Evolutionary conservation across 2,888 invertebrate genomes (phyloP).

Genomic region (Laspeyria flexula): DNA sequence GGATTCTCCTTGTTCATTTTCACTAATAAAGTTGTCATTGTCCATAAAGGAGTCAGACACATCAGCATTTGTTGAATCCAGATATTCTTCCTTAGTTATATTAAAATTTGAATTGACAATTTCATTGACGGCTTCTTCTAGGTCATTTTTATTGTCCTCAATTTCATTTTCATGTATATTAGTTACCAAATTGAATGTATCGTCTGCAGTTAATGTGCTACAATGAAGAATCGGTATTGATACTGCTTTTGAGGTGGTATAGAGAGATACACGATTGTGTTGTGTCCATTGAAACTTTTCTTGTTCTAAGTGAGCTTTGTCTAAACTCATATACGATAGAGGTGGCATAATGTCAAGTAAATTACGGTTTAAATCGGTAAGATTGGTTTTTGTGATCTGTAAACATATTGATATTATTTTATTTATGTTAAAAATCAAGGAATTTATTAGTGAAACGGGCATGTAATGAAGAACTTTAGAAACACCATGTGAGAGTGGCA

Average conservation of each 20-base stretch:
- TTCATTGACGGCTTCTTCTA: constrained; percentile 15
- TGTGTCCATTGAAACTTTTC: constrained; percentile 65
- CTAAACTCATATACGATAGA: constrained; percentile 58
- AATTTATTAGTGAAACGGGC: too few species aligned
- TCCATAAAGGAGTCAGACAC: constrained; percentile 31
- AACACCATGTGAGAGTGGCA: too few species aligned
- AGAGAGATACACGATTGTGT: constrained; percentile 46
- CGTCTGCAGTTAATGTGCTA: constrained; percentile 56
- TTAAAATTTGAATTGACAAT: constrained; percentile 1
- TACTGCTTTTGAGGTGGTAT: constrained; percentile 34
- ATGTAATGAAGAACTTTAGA: too few species aligned
- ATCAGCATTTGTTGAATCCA: constrained; percentile 10
- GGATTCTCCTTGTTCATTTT: constrained; percentile 31
- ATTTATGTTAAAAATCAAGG: too few species aligned
- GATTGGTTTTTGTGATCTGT: constrained; percentile 63
- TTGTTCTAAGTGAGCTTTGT: constrained; percentile 58
- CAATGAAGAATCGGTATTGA: constrained; percentile 58
- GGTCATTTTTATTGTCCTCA: constrained; percentile 34
- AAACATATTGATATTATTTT: constrained; percentile 23
- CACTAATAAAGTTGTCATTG: constrained; percentile 41
- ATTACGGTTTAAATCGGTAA: constrained; percentile 56
- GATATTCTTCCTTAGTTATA: constrained; percentile 1
- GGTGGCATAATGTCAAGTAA: constrained; percentile 55
- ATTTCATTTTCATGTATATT: constrained; percentile 37
- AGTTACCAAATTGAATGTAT: constrained; percentile 47